Evolutionary conservation across 2,888 invertebrate species (phyloP).

Genomic region (Tryphoninae sp.): DNA sequence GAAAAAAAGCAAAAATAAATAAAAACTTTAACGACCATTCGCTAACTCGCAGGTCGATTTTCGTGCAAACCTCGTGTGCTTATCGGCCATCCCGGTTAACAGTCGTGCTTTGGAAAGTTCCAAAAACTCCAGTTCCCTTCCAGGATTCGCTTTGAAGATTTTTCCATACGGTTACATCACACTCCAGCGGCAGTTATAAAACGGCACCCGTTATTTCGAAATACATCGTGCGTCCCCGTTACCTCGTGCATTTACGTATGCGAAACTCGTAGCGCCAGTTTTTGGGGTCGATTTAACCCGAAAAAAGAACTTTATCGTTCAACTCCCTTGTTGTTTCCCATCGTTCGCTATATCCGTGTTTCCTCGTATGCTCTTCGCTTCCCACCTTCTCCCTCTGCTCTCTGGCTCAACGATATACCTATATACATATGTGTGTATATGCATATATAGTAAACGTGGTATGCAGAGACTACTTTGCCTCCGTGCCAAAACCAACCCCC

Average conservation of each 20-base stretch:
- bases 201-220: not conserved
- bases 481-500: constrained; percentile 25
- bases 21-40: no score
- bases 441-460: not conserved
- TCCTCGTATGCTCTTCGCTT: not conserved
- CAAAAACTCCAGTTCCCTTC: not conserved
- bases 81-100: no score
- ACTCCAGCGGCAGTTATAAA: not conserved
- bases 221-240: not conserved
- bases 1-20: no score
- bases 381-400: not conserved
- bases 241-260: constrained; percentile 17
- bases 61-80: no score
- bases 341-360: not conserved
- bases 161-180: not conserved
- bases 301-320: constrained; percentile 18
- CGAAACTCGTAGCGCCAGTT: constrained; percentile 13
- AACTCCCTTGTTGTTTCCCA: constrained; percentile 5
- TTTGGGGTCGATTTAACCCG: constrained; percentile 18
- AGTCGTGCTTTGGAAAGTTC: not conserved
- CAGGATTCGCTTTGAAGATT: not conserved
- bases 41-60: no score
- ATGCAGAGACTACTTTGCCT: constrained; percentile 15
- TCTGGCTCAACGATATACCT: not conserved
- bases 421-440: not conserved